Base-by-base conservation (phyloP, 2,888 invertebrate species). In the Ophion costatus region DNA sequence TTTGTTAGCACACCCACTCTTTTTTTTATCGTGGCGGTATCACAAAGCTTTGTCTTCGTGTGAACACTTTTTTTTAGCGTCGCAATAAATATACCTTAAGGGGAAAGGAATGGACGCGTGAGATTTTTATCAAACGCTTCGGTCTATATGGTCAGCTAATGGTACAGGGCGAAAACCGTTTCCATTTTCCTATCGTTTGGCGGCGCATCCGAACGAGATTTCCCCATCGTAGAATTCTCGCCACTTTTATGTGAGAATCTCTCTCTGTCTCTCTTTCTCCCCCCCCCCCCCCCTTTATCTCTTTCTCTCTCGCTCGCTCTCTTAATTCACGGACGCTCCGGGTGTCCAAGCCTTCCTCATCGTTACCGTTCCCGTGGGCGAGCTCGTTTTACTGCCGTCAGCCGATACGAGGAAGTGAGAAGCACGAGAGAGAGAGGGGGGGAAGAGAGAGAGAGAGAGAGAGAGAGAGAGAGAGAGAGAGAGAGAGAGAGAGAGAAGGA, bases 341-440 rank as follows among this genome's bases (percentile, higher is more conserved):
- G 75, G 71, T 67, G 29, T 67, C 24, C 71, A 45, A 76, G 75
- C 59, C 59, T 45, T 66, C 83, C 59, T 66, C 57, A 42, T 61
- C 61, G 59, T 70, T 75, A 70, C 22, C 45, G 64, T 70, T 29
- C 38, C 33, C 71, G 83, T 73, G 63, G 83, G 80, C 57, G 71
- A 59, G 20, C 71, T 59, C 57, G 66, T 83, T 80, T 80, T 64
- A 17, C 61, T 81, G 69, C 70, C 70, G 75, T 76, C 63, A 22
- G 56, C 69, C n/a, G 17, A 59, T 11, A 22, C 75, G 64, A 24
- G 56, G 67, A 33, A 69, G 57, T 45, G 57, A 56, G 57, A 29
- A 57, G 29, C 10, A 11, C 24, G 33, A 33, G 9, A 70, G n/a
- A 29, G 56, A 17, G 56, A 33, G 70, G 33, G 70, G 9, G n/a